These are phyloP conservation scores for Vulpes ferrilata DNA, from an alignment of 2,113 vertebrate species.

Conservation along the genomic window DNA sequence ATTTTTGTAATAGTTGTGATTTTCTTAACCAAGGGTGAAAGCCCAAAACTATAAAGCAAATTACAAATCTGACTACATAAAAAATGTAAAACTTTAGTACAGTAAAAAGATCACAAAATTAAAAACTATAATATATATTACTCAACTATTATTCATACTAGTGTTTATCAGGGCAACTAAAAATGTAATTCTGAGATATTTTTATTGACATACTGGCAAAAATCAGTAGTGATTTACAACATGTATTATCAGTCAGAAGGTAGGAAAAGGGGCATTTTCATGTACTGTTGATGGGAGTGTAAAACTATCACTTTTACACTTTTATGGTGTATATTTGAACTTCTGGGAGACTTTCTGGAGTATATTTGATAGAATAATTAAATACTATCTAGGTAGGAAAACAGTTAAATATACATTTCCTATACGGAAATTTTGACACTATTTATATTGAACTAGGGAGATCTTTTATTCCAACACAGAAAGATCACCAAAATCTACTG, in stretches of 20 bases:
- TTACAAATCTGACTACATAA: not conserved
- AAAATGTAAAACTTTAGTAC: not conserved
- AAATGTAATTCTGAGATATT: not conserved
- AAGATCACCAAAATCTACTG: not conserved
- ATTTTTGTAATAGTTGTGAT: not conserved
- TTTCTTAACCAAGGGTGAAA: not conserved
- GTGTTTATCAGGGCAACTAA: not conserved
- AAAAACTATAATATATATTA: not conserved
- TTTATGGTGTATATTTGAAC: not conserved
- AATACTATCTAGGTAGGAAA: not conserved
- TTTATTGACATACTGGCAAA: not conserved
- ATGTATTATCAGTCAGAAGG: not conserved
- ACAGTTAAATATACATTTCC: not conserved
- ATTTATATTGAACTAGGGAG: not conserved
- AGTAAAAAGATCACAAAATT: not conserved
- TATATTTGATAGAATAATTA: not conserved
- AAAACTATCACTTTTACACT: not conserved
- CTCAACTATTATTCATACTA: not conserved
- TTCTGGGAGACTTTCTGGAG: not conserved
- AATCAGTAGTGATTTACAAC: not conserved
- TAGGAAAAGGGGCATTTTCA: not conserved
- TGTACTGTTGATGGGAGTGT: not conserved
- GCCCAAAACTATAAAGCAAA: slow-evolving; percentile 1
- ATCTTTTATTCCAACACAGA: not conserved
- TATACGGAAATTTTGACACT: not conserved